Percentiles rank a stretch among this genome's conserved stretches.
phyloP scores from a whole-genome alignment of 2,888 invertebrate genomes.

The Noctua fimbriata region DNA sequence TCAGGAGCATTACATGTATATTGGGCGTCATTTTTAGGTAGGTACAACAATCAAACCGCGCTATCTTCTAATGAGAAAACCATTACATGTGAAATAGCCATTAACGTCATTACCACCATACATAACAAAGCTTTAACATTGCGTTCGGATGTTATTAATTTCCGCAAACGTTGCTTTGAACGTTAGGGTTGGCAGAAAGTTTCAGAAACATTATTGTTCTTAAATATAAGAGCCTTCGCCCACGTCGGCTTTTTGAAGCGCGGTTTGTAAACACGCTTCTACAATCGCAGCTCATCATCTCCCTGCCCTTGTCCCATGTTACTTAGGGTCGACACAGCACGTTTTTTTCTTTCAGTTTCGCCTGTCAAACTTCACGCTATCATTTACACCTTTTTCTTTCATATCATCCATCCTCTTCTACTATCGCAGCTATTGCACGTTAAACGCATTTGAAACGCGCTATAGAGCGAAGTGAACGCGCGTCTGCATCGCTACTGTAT shows the following conservation, averaged over 20 bases:
- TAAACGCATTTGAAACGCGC: background rate
- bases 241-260: background rate
- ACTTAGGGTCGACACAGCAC: too few relatives aligned
- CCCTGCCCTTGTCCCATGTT: too few relatives aligned
- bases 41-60: background rate
- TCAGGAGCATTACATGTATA: too few relatives aligned
- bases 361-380: too few relatives aligned
- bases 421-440: background rate
- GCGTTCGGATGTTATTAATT: constrained; percentile 56
- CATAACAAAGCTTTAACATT: constrained; percentile 39
- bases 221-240: background rate
- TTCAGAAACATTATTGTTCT: constrained; percentile 7
- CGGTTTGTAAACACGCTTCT: background rate
- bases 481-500: background rate
- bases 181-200: constrained; percentile 46
- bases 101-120: constrained; percentile 16
- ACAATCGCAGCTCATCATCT: background rate
- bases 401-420: background rate
- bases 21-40: too few relatives aligned
- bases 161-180: constrained; percentile 22
- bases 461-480: background rate
- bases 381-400: too few relatives aligned
- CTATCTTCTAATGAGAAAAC: constrained; percentile 9
- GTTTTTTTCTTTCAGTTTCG: too few relatives aligned
- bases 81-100: constrained; percentile 26